A percentile compares a stretch with the other conserved stretches of the same genome.
phyloP scores from a whole-genome alignment of 2,888 invertebrate genomes.

The Galeruca laticollis region DNA sequence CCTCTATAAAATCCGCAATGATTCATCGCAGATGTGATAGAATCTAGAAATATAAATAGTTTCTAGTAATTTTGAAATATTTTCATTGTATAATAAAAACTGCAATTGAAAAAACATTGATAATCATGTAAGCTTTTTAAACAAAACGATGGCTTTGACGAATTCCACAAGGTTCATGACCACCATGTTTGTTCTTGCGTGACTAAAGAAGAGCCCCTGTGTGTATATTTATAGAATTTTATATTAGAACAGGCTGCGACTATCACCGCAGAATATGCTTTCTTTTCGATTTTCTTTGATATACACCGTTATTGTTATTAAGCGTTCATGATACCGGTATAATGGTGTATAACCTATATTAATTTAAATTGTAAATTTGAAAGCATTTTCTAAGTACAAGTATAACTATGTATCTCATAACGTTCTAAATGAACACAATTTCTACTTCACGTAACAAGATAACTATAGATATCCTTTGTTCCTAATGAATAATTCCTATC shows the following conservation, averaged over 20 bases:
- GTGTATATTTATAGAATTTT: conserved; percentile 32
- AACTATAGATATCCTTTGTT: not conserved
- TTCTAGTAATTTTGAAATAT: not conserved
- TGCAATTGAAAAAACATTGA: not conserved
- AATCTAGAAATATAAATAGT: conserved; percentile 1
- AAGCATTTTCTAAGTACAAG: too few species aligned
- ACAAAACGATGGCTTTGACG: conserved; percentile 12
- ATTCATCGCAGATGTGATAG: conserved; percentile 24
- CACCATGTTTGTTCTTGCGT: conserved; percentile 36
- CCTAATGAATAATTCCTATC: too few species aligned
- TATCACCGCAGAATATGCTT: conserved; percentile 24
- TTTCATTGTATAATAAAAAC: not conserved
- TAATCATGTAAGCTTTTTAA: not conserved
- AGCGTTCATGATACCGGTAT: too few species aligned
- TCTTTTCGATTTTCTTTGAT: conserved; percentile 11
- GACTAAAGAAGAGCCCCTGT: conserved; percentile 21
- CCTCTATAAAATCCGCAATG: not conserved
- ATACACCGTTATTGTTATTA: not conserved
- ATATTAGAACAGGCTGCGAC: conserved; percentile 16
- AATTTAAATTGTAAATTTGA: too few species aligned
- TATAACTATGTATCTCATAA: not conserved
- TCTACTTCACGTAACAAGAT: not conserved
- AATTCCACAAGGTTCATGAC: conserved; percentile 32
- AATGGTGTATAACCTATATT: too few species aligned
- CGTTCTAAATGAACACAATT: conserved; percentile 9